Conservation (phyloP, 2,113 vertebrate species). For the Chascanopsetta lugubris region DNA sequence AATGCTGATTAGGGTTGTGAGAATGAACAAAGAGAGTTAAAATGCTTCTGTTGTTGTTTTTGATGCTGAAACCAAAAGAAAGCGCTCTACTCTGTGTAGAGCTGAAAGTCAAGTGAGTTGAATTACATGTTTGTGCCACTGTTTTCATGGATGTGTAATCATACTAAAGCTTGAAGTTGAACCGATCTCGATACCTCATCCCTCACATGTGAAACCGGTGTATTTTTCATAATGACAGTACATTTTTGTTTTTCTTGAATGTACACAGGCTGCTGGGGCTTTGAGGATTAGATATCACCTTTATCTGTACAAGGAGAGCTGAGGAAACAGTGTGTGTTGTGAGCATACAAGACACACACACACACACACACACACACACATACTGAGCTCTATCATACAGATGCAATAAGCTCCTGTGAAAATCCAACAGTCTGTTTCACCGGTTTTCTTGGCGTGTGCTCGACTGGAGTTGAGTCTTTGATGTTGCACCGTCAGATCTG, state of each 20-base stretch:
- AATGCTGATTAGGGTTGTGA: background rate
- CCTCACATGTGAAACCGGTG: background rate
- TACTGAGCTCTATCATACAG: background rate
- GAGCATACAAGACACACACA: slow-evolving; percentile 24
- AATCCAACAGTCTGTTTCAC: slow-evolving; percentile 37
- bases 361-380: slow-evolving; percentile 17
- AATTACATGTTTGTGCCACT: background rate
- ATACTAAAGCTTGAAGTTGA: slow-evolving; percentile 4
- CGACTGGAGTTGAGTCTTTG: slow-evolving; percentile 56
- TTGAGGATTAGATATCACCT: slow-evolving; percentile 4
- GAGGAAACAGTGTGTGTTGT: slow-evolving; percentile 22
- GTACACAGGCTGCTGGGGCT: background rate
- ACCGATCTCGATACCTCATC: background rate
- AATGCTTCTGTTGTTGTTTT: background rate
- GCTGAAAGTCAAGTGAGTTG: background rate
- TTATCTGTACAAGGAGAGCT: slow-evolving; percentile 26
- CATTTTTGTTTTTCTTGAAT: slow-evolving; percentile 9
- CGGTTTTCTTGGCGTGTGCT: slow-evolving; percentile 19
- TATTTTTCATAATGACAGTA: slow-evolving; percentile 5
- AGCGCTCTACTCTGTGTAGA: background rate
- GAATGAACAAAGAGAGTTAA: background rate
- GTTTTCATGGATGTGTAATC: background rate
- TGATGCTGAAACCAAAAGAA: background rate
- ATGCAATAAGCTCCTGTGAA: slow-evolving; percentile 37
- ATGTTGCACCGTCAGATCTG: slow-evolving; percentile 62